phyloP scores from a whole-genome alignment of 2,797 vertebrate species.

The Scolopax bukidnonensis region DNA sequence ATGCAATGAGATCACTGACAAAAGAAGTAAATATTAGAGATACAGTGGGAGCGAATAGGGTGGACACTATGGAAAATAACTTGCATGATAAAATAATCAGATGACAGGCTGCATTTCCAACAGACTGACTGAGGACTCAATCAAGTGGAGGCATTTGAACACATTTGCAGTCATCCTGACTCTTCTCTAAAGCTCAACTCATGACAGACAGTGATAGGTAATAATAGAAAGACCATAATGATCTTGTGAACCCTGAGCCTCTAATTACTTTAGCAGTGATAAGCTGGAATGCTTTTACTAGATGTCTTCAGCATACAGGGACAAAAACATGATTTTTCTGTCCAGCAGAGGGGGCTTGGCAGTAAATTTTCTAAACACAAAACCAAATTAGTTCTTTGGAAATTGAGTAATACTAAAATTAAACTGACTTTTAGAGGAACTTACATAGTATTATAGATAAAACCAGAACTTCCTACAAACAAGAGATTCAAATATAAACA shows the following conservation, averaged over 20 bases:
- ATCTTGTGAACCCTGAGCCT: neutral
- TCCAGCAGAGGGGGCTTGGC: constrained; percentile 65
- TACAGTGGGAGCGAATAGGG: neutral
- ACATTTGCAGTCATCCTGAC: neutral
- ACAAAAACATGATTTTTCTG: neutral
- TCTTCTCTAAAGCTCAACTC: neutral
- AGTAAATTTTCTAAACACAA: constrained; percentile 30
- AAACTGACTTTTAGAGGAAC: constrained; percentile 20
- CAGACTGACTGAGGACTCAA: neutral
- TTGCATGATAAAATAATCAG: neutral
- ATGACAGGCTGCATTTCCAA: neutral
- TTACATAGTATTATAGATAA: neutral
- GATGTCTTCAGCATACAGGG: neutral
- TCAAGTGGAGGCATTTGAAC: neutral
- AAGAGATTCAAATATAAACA: constrained; percentile 24
- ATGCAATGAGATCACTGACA: neutral
- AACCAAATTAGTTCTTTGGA: constrained; percentile 10
- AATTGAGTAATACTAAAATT: constrained; percentile 40
- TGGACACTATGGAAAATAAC: neutral
- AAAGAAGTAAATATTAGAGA: neutral
- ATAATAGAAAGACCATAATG: neutral
- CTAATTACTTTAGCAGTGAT: neutral
- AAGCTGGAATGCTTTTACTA: neutral
- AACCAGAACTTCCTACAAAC: constrained; percentile 9
- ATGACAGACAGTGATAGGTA: neutral